A percentile compares a stretch with the other conserved stretches of the same genome.
Evolutionary conservation across 2,797 vertebrate genomes (phyloP).

Genomic region (Urophycis tenuis): DNA sequence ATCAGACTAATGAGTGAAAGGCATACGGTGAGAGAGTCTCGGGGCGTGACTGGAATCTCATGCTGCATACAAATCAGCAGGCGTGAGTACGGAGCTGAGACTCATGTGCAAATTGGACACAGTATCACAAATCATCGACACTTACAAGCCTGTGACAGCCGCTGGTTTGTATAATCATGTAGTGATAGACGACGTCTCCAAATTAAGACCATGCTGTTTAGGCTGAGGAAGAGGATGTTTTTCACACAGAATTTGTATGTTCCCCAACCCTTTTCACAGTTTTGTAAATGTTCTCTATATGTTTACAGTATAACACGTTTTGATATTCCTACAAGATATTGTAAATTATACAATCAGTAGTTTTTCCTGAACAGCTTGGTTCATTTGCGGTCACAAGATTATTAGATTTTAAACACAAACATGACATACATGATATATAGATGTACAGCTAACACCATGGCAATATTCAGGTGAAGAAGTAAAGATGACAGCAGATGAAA

Average conservation of each 20-base stretch:
- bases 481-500: neutral
- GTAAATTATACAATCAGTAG: neutral
- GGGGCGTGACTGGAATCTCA: neutral
- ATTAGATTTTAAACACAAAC: neutral
- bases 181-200: neutral
- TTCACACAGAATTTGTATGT: neutral
- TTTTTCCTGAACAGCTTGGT: neutral
- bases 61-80: neutral
- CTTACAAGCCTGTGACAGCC: neutral
- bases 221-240: too few species aligned
- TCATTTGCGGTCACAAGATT: neutral
- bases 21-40: neutral
- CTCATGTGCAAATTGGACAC: neutral
- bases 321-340: neutral
- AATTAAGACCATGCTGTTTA: neutral
- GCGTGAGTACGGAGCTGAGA: neutral
- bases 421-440: neutral
- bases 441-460: neutral
- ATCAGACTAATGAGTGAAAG: neutral
- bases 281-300: neutral
- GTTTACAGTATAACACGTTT: neutral
- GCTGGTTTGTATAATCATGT: neutral
- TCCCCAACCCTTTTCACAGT: neutral
- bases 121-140: conserved; percentile 1
- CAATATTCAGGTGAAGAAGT: neutral